Evolutionary conservation across 2,888 invertebrate species (phyloP), one percentile per base, ranked within the genome.

Genomic region (Sphaeridia pumilis): DNA sequence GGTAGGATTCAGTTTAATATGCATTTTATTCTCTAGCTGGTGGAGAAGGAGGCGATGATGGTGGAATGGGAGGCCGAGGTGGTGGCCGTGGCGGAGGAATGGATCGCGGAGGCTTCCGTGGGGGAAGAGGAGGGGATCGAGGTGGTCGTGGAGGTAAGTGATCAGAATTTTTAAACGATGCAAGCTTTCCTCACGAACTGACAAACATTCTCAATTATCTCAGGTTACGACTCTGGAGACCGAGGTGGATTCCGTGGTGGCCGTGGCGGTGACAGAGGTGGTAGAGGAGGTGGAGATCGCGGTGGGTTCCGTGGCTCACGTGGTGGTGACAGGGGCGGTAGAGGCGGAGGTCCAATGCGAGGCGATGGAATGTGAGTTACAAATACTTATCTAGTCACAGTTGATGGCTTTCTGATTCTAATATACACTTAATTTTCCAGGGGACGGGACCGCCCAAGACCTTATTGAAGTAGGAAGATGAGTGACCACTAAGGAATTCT

Each of bases 311-410:
- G 73, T 46, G 73, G 76, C 22, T 68, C 75, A n/a, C 66, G 69
- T 26, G 67, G 68, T 26, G 66, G 69, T n/a, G 75, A 75, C 46
- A 71, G 78, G 65, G 74, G 73, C 54, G 71, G 71, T 36, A 58
- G 70, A 4, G 69, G 70, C 7, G 69, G 72, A 14, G 74, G 70
- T 67, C 70, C 75, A 69, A 73, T 60, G 71, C 73, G 54, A 69
- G 73, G 58, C 67, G 70, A 57, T 44, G 59, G 59, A 55, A 59
- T 57, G 58, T 60, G 52, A 52, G 56, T 14, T n/a, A 26, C 14
- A 26, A 34, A 4, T 42, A n/a, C n/a, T 53, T 12, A 43, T n/a
- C 21, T 20, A 31, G 46, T 27, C 22, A 17, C 26, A n/a, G n/a
- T n/a, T n/a, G n/a, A n/a, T n/a, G n/a, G n/a, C n/a, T n/a, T n/a